A percentile compares a stretch with the other conserved stretches of the same genome.
Evolutionary conservation across 1,140 invertebrate genomes (phyloP).

Genomic region (Drosophila serrata): DNA sequence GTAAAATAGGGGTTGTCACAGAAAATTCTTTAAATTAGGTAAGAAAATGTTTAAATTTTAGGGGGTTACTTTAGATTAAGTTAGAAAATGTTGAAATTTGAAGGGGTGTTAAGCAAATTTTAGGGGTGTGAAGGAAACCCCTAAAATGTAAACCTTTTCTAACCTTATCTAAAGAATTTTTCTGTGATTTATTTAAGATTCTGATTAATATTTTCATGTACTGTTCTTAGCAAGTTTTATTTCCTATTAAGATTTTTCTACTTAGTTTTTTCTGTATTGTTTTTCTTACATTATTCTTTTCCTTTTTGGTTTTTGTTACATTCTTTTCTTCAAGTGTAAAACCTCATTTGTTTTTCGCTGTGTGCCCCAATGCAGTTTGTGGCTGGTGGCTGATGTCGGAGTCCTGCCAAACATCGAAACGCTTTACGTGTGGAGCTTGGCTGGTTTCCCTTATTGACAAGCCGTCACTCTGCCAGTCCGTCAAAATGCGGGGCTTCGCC

Average conservation of each 20-base stretch:
- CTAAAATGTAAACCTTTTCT: too few species aligned
- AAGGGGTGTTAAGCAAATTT: too few species aligned
- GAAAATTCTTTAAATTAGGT: background rate
- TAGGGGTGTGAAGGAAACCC: too few species aligned
- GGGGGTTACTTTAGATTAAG: too few species aligned
- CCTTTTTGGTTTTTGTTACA: too few species aligned
- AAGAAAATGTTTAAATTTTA: background rate
- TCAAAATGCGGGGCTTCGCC: constrained; percentile 35
- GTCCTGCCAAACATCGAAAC: constrained; percentile 52
- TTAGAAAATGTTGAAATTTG: too few species aligned
- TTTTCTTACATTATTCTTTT: background rate
- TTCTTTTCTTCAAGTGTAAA: background rate
- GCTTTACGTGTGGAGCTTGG: constrained; percentile 37
- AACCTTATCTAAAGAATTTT: too few species aligned
- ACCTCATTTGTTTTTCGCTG: background rate
- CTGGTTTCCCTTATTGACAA: constrained; percentile 44
- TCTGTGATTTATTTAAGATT: too few species aligned
- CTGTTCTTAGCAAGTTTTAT: too few species aligned
- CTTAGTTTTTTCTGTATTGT: background rate
- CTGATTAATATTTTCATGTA: too few species aligned
- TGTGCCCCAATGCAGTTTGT: constrained; percentile 1
- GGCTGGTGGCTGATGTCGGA: background rate
- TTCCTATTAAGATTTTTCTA: too few species aligned
- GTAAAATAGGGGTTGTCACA: background rate
- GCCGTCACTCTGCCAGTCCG: constrained; percentile 46